Base-by-base conservation (phyloP, 2,113 vertebrate genomes). In the Muntiacus muntjak region DNA sequence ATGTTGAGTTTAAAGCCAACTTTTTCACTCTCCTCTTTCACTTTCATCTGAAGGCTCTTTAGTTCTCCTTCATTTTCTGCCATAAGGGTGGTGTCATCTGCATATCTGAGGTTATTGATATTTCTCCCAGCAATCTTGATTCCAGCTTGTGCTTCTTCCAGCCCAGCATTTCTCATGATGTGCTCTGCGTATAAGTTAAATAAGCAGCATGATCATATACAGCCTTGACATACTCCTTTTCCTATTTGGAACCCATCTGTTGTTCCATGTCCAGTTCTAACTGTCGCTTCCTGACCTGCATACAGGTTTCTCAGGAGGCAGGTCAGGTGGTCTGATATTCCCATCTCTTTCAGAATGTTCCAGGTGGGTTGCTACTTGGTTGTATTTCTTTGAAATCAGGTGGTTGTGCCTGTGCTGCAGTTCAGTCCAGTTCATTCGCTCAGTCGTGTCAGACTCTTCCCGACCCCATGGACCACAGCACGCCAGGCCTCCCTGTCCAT, bases 281-380 rank as follows among this genome's bases (percentile, higher is more conserved):
- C 33, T 67, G 4, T 67, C 19, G 33, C 64, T 36, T 36, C 33
- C 1, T 67, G 33, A 19, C 33, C 64, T 36, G 17, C 2, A 0
- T 67, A 67, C n/a, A 67, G 64, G 21, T 36, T 67, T 36, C 64
- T 67, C 64, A 21, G n/a, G 64, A 67, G n/a, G n/a, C 64, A 36
- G 64, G n/a, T 67, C 64, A 11, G 2, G 8, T 67, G 8, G 8
- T 36, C n/a, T 36, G 64, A 17, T 36, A 2, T 21, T 67, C n/a
- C 64, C 17, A 5, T 21, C 64, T 67, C n/a, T 67, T 21, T 67
- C 2, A 67, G 64, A 11, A 21, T 36, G 21, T 36, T 21, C n/a
- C 64, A 67, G 8, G n/a, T 36, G 21, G 19, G 17, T n/a, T 15
- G 8, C 1, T 0, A 2, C 21, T 4, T 0, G 11, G 2, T 6